Evolutionary conservation across 2,797 vertebrate species (phyloP).

Genomic region (Meda fulgida): DNA sequence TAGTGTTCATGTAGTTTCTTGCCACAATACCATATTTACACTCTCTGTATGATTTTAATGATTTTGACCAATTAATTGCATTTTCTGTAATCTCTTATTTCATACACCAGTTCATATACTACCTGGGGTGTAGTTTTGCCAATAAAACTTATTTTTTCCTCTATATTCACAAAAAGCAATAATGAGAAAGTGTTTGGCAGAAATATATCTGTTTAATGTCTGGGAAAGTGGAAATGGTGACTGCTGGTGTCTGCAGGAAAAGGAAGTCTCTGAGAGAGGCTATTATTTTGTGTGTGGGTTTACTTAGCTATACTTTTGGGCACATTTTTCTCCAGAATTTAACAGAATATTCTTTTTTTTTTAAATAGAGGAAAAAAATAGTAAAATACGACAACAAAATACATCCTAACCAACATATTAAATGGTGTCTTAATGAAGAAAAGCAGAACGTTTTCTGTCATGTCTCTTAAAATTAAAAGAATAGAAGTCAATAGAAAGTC

Average conservation of each 20-base stretch:
- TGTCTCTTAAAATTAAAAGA: neutral
- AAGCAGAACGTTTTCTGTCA: neutral
- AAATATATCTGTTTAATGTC: slow-evolving; percentile 3
- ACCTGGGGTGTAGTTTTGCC: neutral
- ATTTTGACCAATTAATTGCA: neutral
- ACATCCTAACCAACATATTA: neutral
- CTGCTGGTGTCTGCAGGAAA: neutral
- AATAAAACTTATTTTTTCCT: neutral
- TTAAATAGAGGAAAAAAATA: neutral
- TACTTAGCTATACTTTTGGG: neutral
- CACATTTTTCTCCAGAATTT: neutral
- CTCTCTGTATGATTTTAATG: neutral
- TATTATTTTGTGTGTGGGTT: slow-evolving; percentile 1
- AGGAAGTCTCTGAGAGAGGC: neutral
- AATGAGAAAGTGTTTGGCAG: neutral
- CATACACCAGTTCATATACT: neutral
- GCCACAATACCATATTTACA: neutral
- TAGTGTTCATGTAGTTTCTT: too few relatives aligned
- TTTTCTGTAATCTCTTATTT: slow-evolving; percentile 13
- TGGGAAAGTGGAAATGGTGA: neutral
- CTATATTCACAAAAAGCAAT: neutral
- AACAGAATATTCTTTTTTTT: neutral
- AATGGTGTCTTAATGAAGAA: neutral
- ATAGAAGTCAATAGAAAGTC: neutral
- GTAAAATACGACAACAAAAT: neutral